Evolutionary conservation across 2,113 vertebrate genomes (phyloP).

Genomic region (Fulmarus glacialis): DNA sequence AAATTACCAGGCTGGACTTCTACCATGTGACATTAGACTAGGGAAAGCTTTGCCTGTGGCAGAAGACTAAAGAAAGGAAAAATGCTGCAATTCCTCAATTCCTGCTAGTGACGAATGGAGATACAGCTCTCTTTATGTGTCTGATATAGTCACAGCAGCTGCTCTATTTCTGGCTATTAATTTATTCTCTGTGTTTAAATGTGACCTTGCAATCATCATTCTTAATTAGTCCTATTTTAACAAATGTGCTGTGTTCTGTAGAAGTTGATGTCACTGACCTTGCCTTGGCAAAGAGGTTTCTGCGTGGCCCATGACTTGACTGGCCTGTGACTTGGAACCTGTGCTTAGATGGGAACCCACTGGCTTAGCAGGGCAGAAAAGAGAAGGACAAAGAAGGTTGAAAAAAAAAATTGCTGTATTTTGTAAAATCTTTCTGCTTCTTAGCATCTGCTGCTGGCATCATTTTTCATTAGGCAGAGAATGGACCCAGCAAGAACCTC

Average conservation of each 20-base stretch:
- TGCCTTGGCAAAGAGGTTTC: neutral
- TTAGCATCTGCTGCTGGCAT: neutral
- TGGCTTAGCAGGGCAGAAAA: neutral
- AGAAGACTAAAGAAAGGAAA: neutral
- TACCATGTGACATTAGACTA: neutral
- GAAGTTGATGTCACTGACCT: neutral
- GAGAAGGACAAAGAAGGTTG: neutral
- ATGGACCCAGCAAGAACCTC: neutral
- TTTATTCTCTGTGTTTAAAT: neutral
- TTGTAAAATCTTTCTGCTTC: neutral
- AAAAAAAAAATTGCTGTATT: neutral
- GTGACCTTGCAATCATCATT: neutral
- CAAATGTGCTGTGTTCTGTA: neutral
- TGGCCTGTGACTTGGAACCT: neutral
- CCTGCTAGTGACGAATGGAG: neutral
- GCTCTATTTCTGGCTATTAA: neutral
- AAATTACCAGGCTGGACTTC: neutral
- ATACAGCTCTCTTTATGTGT: neutral
- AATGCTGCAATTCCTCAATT: neutral
- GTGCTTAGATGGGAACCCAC: neutral
- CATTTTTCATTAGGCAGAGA: neutral
- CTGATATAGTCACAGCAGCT: neutral
- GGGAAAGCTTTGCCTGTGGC: neutral
- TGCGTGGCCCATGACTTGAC: rapidly evolving
- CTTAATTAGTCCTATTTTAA: neutral